Conservation (phyloP, 2,797 vertebrate genomes). For the Anolis apletophallus region DNA sequence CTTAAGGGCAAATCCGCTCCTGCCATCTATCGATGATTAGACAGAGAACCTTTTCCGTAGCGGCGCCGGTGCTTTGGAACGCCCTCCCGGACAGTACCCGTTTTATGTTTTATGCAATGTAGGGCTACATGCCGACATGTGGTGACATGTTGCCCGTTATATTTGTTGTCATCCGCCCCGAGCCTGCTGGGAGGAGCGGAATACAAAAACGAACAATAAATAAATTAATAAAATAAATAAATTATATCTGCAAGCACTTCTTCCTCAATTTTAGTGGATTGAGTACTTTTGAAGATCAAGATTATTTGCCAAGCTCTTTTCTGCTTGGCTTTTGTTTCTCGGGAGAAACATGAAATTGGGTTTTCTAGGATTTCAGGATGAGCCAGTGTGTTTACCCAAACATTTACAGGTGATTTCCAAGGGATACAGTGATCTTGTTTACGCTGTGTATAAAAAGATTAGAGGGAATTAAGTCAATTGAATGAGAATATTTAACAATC, state of each 20-base stretch:
- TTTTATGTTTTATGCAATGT: no score
- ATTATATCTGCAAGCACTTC: slow-evolving; percentile 11
- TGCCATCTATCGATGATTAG: no score
- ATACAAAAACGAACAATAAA: no score
- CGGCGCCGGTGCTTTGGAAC: no score
- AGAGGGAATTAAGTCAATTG: slow-evolving; percentile 76
- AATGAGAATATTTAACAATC: slow-evolving; percentile 70
- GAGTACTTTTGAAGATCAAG: slow-evolving; percentile 46
- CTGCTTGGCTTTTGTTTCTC: slow-evolving; percentile 52
- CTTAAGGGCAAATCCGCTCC: no score
- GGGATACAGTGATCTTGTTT: slow-evolving; percentile 72
- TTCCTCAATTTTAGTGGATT: slow-evolving; percentile 38
- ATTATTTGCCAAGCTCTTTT: slow-evolving; percentile 51
- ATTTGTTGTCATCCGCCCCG: no score
- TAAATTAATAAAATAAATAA: no score
- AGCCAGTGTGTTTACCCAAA: slow-evolving; percentile 68
- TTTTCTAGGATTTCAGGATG: slow-evolving; percentile 71
- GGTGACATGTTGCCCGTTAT: no score
- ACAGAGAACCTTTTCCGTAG: no score
- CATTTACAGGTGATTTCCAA: slow-evolving; percentile 72
- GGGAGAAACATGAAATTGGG: slow-evolving; percentile 39
- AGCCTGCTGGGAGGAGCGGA: no score
- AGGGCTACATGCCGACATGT: no score
- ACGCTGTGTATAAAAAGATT: slow-evolving; percentile 74
- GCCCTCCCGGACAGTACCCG: no score